A percentile compares a stretch with the other conserved stretches of the same genome.
These are phyloP conservation scores for Drosophila picticornis DNA, from an alignment of 2,888 invertebrate genomes.

Conservation along the genomic window DNA sequence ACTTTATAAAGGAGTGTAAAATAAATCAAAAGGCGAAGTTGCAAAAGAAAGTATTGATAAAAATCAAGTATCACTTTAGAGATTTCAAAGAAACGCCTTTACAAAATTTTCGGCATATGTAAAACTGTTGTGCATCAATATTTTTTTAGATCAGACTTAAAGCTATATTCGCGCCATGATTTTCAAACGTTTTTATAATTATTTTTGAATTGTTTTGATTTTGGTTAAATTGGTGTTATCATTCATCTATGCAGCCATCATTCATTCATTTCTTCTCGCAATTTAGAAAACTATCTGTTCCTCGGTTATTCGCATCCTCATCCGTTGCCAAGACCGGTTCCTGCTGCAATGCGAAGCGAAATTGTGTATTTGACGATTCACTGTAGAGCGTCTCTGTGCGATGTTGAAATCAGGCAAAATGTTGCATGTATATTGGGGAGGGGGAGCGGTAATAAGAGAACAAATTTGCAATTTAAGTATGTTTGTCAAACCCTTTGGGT, in stretches of 20 bases:
- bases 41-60: neutral
- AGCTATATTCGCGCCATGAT: constrained; percentile 45
- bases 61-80: neutral
- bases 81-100: neutral
- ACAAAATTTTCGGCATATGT: constrained; percentile 16
- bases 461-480: constrained; percentile 72
- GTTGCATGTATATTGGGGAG: constrained; percentile 37
- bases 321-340: constrained; percentile 49
- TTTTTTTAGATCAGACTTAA: constrained; percentile 54
- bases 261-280: constrained; percentile 63
- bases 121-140: constrained; percentile 27
- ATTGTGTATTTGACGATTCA: constrained; percentile 73
- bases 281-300: constrained; percentile 40
- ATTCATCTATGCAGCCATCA: constrained; percentile 12
- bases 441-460: constrained; percentile 70
- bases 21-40: neutral
- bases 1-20: neutral
- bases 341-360: constrained; percentile 71
- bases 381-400: constrained; percentile 76
- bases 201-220: constrained; percentile 50
- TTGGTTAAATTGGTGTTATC: constrained; percentile 54
- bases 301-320: constrained; percentile 42
- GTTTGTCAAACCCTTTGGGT: constrained; percentile 42
- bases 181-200: constrained; percentile 27
- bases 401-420: constrained; percentile 36